A percentile compares a stretch with the other conserved stretches of the same genome.
Evolutionary conservation across 2,888 invertebrate genomes (phyloP).

Genomic region (Drosophila aldrichi): DNA sequence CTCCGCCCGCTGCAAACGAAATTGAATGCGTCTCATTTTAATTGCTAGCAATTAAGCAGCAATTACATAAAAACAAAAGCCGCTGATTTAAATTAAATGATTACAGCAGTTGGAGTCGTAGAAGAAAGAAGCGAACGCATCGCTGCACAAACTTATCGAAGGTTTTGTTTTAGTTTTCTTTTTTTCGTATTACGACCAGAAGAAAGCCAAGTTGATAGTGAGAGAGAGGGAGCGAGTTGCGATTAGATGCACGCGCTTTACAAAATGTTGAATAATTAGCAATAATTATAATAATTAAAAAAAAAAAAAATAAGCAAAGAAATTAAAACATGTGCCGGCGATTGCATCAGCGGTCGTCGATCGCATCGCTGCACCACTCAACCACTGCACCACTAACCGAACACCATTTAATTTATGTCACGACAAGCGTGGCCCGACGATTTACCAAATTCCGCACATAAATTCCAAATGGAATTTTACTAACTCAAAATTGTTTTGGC

Average conservation of each 20-base stretch:
- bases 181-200: constrained; percentile 18
- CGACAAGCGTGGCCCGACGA: constrained; percentile 47
- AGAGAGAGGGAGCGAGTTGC: constrained; percentile 13
- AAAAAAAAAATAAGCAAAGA: constrained; percentile 18
- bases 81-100: constrained; percentile 74
- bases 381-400: constrained; percentile 58
- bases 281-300: constrained; percentile 74
- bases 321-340: constrained; percentile 52
- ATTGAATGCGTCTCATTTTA: constrained; percentile 69
- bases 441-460: constrained; percentile 72
- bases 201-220: constrained; percentile 31
- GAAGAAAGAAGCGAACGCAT: constrained; percentile 48
- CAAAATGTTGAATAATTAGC: constrained; percentile 76
- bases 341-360: constrained; percentile 61
- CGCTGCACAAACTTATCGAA: constrained; percentile 59
- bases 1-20: constrained; percentile 44
- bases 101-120: constrained; percentile 54
- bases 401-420: constrained; percentile 71
- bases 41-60: constrained; percentile 70
- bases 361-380: constrained; percentile 59
- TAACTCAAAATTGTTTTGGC: constrained; percentile 56
- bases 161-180: constrained; percentile 23
- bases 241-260: constrained; percentile 69
- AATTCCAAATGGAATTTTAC: constrained; percentile 66
- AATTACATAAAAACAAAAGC: constrained; percentile 74